A percentile compares a stretch with the other conserved stretches of the same genome.
Conservation (phyloP, 2,113 vertebrate species). For the Eurystomus gularis region DNA sequence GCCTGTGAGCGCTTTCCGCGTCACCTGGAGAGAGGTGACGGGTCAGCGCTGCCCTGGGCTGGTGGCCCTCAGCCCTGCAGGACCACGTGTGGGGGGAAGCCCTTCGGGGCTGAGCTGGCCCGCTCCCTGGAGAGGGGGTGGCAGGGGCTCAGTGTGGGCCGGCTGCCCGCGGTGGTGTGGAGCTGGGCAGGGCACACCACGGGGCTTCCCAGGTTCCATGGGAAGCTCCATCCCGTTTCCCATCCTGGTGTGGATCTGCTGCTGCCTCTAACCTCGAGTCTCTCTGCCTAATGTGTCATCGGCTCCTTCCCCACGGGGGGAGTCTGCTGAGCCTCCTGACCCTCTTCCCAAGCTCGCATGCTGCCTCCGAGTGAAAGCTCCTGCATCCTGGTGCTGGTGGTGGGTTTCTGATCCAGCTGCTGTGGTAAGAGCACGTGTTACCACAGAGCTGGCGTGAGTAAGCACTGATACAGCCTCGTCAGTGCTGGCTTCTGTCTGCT, state of each 20-base stretch:
- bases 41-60: rapidly evolving
- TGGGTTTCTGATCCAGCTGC: slow-evolving; percentile 62
- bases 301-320: neutral
- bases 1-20: rapidly evolving
- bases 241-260: neutral
- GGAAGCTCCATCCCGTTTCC: neutral
- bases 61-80: neutral
- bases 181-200: neutral
- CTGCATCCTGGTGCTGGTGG: slow-evolving; percentile 55
- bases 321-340: neutral
- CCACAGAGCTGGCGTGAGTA: slow-evolving; percentile 74
- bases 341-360: slow-evolving; percentile 50
- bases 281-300: neutral
- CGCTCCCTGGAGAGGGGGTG: neutral
- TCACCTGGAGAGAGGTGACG: neutral
- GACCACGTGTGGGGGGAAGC: no score
- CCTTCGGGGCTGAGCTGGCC: no score
- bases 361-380: slow-evolving; percentile 42
- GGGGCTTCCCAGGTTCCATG: neutral
- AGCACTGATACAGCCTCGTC: slow-evolving; percentile 85
- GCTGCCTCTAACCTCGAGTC: neutral
- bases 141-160: no score
- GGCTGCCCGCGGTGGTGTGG: neutral
- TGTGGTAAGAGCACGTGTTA: slow-evolving; percentile 61
- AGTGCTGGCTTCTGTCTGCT: slow-evolving; percentile 88